These are phyloP conservation scores for Pharmacophagus antenor DNA, from an alignment of 2,888 invertebrate genomes.

Conservation along the genomic window DNA sequence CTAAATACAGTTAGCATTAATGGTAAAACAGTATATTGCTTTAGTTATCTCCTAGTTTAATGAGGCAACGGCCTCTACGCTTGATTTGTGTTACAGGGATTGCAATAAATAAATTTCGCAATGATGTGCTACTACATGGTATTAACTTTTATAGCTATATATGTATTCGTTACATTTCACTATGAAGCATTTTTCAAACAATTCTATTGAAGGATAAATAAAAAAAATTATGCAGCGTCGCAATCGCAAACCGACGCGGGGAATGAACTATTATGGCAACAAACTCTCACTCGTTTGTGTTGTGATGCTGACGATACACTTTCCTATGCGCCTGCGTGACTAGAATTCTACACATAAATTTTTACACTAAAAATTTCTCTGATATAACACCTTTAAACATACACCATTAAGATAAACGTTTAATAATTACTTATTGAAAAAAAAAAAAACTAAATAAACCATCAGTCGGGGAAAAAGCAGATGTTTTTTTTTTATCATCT, in stretches of 20 bases:
- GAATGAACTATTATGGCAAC: constrained; percentile 68
- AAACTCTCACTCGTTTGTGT: constrained; percentile 68
- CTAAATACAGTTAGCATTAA: constrained; percentile 30
- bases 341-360: constrained; percentile 51
- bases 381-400: constrained; percentile 53
- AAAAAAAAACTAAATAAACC: background rate
- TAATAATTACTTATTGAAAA: background rate
- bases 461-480: background rate
- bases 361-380: constrained; percentile 44
- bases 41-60: constrained; percentile 17
- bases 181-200: too few species aligned
- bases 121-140: background rate
- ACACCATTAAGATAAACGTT: constrained; percentile 23
- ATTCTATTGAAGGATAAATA: constrained; percentile 20
- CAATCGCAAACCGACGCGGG: constrained; percentile 41
- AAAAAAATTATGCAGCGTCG: constrained; percentile 25
- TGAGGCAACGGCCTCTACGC: constrained; percentile 27
- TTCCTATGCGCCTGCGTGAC: constrained; percentile 69
- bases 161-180: too few species aligned
- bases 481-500: too few species aligned
- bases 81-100: constrained; percentile 28
- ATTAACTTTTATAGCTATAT: background rate
- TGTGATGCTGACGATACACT: constrained; percentile 75
- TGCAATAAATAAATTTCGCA: constrained; percentile 24
- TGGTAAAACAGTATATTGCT: constrained; percentile 15